Base-by-base conservation (phyloP, 2,888 invertebrate genomes). In the Melanchra persicariae region DNA sequence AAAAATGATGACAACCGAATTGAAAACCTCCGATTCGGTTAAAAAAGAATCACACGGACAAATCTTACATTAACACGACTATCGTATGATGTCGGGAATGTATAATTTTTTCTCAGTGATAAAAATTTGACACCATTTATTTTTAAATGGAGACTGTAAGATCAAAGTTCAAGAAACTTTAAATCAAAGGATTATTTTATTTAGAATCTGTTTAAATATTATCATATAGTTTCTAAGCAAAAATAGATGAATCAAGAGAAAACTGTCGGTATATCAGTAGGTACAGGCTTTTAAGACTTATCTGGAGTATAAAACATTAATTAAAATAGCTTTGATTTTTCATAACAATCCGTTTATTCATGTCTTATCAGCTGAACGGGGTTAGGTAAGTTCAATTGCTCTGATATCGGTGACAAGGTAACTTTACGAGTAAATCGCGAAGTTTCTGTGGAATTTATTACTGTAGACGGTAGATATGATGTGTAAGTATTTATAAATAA, bases 341-440 rank as follows among this genome's bases (percentile, higher is more conserved):
- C 66, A 61, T 60, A 74, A 83, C 63, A 79, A 73, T 24, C 65
- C 60, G 52, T 66, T 82, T 86, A 85, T 85, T 85, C 76, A 86
- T 85, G 82, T 62, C 61, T 83, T 89, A 89, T 89, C 86, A 70
- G 64, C 45, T 40, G 54, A 77, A 69, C 64, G 77, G 69, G 90
- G 89, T 87, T 74, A 79, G 51, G 47, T 40, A 60, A 74, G 89
- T 87, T 88, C 88, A 88, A 83, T 79, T 77, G 24, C 65, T 58
- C 52, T 63, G 79, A 78, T 83, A 85, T 74, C 64, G 52, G 54
- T 49, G 43, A 61, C 78, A 80, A 75, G 77, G 74, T 75, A 75
- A 76, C 37, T 37, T 65, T 58, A 45, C 45, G 19, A 19, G 45
- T 45, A 57, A 75, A 69, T 77, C 52, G 52, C 54, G 61, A 78